Percentiles rank a stretch among this genome's conserved stretches.
Conservation (phyloP, 2,113 vertebrate genomes). For the Lutjanus erythropterus region DNA sequence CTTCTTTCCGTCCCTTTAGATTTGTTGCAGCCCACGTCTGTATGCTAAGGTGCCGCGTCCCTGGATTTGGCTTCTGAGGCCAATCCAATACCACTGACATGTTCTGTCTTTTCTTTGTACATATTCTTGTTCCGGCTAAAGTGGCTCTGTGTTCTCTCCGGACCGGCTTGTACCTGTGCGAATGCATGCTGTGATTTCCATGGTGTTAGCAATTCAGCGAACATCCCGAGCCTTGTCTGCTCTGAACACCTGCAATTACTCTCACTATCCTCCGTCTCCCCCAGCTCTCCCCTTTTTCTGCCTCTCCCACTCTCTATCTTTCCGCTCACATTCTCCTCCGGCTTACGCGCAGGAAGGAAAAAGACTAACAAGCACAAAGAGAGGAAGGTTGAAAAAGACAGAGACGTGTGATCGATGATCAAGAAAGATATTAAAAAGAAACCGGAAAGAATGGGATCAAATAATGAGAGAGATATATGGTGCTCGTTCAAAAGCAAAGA, state of each 20-base stretch:
- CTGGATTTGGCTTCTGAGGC: constrained; percentile 53
- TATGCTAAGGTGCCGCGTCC: constrained; percentile 40
- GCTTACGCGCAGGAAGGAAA: constrained; percentile 13
- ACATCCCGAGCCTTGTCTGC: constrained; percentile 74
- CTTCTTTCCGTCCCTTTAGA: constrained; percentile 65
- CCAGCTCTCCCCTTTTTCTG: constrained; percentile 34
- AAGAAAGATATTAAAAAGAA: constrained; percentile 27
- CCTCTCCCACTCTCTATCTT: constrained; percentile 41
- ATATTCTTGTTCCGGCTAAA: constrained; percentile 51
- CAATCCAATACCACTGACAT: constrained; percentile 44
- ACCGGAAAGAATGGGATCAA: not conserved
- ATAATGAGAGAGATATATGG: constrained; percentile 2
- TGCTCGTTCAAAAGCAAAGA: not conserved
- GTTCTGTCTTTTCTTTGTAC: constrained; percentile 41
- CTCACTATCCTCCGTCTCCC: constrained; percentile 59
- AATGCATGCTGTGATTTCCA: constrained; percentile 65
- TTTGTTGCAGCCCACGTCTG: constrained; percentile 54
- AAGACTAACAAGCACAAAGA: constrained; percentile 45
- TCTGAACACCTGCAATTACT: constrained; percentile 75
- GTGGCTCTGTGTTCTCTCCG: constrained; percentile 54
- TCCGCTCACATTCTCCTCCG: constrained; percentile 49
- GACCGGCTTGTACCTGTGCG: constrained; percentile 52
- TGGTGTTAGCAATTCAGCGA: constrained; percentile 72
- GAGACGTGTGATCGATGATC: constrained; percentile 40
- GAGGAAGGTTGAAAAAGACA: constrained; percentile 11